Conservation (phyloP, 2,113 vertebrate species). For the Heterotis niloticus region DNA sequence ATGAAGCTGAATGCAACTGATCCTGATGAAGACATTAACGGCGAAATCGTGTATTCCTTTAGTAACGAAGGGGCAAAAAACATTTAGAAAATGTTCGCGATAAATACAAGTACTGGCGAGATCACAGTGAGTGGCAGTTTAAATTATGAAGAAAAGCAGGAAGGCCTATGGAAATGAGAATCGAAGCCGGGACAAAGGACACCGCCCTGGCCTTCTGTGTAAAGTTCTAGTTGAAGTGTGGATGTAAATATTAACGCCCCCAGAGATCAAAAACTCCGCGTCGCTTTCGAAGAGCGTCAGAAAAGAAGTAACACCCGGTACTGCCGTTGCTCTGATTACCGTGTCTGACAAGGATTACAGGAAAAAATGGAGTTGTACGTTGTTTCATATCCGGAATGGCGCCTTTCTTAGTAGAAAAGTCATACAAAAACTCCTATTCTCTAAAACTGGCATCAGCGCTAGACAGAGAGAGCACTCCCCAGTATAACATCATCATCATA, state of each 20-base stretch:
- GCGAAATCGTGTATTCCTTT: conserved; percentile 10
- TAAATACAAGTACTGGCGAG: background rate
- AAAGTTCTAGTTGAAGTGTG: conserved; percentile 23
- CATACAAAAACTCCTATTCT: conserved; percentile 13
- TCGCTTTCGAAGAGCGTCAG: background rate
- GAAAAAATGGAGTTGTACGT: background rate
- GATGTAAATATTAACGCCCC: conserved; percentile 20
- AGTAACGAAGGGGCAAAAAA: background rate
- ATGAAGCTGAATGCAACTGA: conserved; percentile 12
- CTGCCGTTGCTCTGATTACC: conserved; percentile 13
- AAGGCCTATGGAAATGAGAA: conserved; percentile 12
- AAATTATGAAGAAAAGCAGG: conserved; percentile 15
- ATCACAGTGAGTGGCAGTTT: background rate
- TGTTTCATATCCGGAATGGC: background rate
- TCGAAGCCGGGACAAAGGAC: conserved; percentile 20
- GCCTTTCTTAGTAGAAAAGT: conserved; percentile 5
- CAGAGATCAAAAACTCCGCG: conserved; percentile 7
- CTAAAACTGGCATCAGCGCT: background rate
- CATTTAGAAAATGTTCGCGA: background rate
- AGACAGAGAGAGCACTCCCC: conserved; percentile 8
- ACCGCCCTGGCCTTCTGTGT: background rate
- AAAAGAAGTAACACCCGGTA: background rate
- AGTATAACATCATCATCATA: conserved; percentile 20
- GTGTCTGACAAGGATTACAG: conserved; percentile 21
- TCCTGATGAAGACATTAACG: conserved; percentile 7